phyloP scores from a whole-genome alignment of 2,797 vertebrate genomes.

The Rallus crepitans region DNA sequence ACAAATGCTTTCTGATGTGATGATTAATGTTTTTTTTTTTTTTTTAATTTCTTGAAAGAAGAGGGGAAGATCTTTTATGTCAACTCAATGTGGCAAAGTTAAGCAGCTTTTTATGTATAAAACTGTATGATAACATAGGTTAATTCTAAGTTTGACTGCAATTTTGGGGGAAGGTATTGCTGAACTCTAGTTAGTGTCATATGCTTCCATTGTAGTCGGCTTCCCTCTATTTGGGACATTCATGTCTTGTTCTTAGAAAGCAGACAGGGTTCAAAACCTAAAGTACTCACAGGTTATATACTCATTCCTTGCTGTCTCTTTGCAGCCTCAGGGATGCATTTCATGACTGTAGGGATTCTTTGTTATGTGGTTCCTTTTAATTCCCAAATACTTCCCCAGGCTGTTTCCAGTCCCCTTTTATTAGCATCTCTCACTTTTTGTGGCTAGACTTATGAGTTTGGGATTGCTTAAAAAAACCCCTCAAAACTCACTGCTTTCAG shows the following conservation, averaged over 20 bases:
- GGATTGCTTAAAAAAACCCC: not conserved
- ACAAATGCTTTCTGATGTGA: not conserved
- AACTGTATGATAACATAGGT: not conserved
- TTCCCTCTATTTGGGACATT: not conserved
- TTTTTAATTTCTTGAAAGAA: not conserved
- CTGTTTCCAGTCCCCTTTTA: not conserved
- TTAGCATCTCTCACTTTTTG: not conserved
- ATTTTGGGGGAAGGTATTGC: not conserved
- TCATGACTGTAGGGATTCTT: not conserved
- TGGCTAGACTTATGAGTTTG: not conserved
- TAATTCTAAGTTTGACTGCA: not conserved
- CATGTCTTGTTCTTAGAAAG: not conserved
- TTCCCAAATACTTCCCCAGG: not conserved
- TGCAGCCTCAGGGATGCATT: not conserved
- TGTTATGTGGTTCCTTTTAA: not conserved
- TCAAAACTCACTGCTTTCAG: not conserved
- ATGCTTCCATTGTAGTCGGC: not conserved
- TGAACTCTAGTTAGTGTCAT: not conserved
- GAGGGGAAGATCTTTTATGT: not conserved
- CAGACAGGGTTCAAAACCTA: not conserved
- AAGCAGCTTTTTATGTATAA: not conserved
- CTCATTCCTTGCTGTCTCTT: not conserved
- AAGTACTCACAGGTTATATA: not conserved
- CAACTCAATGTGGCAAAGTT: not conserved
- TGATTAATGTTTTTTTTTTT: not conserved